phyloP scores from a whole-genome alignment of 2,888 invertebrate genomes.

The Caenorhabditis sp. region DNA sequence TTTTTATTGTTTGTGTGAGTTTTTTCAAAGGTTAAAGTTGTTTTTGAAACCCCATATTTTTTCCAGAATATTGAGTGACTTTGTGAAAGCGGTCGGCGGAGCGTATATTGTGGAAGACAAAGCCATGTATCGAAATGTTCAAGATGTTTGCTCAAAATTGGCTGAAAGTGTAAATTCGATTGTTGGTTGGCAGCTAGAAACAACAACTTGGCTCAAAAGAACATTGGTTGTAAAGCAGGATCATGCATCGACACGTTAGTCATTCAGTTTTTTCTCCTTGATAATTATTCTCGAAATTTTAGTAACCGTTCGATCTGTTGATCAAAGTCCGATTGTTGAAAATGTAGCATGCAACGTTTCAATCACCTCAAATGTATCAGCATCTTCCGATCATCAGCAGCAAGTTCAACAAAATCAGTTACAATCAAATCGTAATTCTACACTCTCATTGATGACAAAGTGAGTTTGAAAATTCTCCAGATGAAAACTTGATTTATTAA shows the following conservation, averaged over 20 bases:
- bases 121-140: constrained; percentile 73
- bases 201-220: constrained; percentile 83
- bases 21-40: not conserved
- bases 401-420: constrained; percentile 8
- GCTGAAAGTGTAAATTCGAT: constrained; percentile 84
- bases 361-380: constrained; percentile 13
- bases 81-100: constrained; percentile 78
- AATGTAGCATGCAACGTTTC: constrained; percentile 10
- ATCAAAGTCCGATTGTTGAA: constrained; percentile 35
- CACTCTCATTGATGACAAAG: constrained; percentile 33
- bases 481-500: too few relatives aligned
- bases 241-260: constrained; percentile 23
- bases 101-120: constrained; percentile 76
- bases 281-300: too few relatives aligned
- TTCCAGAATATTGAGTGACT: constrained; percentile 80
- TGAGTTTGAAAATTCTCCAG: not conserved
- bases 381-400: not conserved
- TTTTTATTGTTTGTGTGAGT: constrained; percentile 80
- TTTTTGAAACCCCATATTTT: not conserved
- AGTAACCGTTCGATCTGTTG: constrained; percentile 33
- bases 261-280: not conserved
- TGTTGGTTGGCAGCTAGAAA: constrained; percentile 88
- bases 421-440: constrained; percentile 25
- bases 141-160: constrained; percentile 76
- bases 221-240: constrained; percentile 70